These are phyloP conservation scores for Pogonocichla stellata DNA, from an alignment of 2,113 vertebrate genomes.

Conservation along the genomic window DNA sequence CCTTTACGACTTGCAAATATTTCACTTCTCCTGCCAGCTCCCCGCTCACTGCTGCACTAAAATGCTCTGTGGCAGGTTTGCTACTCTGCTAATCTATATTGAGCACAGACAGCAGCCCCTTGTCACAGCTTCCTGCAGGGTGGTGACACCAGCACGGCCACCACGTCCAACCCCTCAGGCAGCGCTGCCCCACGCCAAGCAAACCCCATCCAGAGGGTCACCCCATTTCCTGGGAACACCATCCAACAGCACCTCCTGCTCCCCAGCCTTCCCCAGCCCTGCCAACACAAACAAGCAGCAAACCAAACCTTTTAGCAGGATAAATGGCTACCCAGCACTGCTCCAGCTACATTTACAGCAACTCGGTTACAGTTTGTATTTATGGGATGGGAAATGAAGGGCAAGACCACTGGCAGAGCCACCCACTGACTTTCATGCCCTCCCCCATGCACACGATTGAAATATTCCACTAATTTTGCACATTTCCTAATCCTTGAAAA, in stretches of 20 bases:
- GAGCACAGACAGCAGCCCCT: background rate
- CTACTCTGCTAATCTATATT: background rate
- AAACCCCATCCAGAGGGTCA: background rate
- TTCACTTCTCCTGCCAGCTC: background rate
- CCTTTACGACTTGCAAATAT: background rate
- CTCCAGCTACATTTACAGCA: background rate
- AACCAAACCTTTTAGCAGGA: background rate
- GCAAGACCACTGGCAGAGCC: background rate
- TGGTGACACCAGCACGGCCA: background rate
- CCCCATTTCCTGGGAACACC: background rate
- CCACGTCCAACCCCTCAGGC: background rate
- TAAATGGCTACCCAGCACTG: background rate
- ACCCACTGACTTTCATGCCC: background rate
- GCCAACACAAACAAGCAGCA: slow-evolving; percentile 1
- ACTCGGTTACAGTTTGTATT: background rate
- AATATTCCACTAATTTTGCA: background rate
- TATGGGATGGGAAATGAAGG: background rate
- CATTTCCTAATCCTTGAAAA: background rate
- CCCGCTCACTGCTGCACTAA: background rate
- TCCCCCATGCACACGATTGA: background rate
- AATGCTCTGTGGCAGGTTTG: background rate
- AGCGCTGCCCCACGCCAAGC: background rate
- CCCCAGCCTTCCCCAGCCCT: background rate
- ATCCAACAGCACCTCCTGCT: background rate
- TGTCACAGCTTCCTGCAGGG: background rate